These are phyloP conservation scores for Rhea americana DNA, from an alignment of 2,113 vertebrate genomes.

Conservation along the genomic window DNA sequence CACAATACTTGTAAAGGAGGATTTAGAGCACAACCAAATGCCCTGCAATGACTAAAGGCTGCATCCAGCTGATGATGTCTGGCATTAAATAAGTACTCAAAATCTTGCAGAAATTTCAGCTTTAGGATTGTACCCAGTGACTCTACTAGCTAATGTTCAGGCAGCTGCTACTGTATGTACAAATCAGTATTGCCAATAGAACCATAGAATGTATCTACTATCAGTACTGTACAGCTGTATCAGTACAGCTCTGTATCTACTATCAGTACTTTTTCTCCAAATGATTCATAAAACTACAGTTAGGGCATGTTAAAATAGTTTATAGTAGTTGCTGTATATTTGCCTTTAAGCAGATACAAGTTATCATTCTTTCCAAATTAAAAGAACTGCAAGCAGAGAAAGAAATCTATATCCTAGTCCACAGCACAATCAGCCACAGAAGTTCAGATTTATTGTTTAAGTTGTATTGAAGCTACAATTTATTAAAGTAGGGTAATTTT, in stretches of 20 bases:
- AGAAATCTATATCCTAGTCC: background rate
- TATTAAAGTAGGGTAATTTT: conserved; percentile 65
- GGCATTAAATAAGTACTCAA: background rate
- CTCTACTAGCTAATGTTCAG: background rate
- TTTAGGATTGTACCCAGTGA: background rate
- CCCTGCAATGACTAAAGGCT: background rate
- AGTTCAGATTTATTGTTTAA: conserved; percentile 35
- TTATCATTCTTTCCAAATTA: background rate
- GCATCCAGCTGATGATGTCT: background rate
- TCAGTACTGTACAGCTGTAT: background rate
- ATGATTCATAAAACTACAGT: background rate
- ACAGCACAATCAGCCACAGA: background rate
- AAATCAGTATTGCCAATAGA: background rate
- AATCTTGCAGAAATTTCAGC: background rate
- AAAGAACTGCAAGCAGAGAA: background rate
- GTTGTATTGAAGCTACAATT: conserved; percentile 44
- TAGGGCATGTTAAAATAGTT: background rate
- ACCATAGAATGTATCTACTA: background rate
- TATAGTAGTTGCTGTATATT: background rate
- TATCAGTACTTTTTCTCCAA: background rate
- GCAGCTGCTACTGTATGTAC: background rate
- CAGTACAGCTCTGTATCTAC: background rate
- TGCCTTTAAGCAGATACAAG: background rate
- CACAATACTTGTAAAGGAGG: background rate
- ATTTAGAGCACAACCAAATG: background rate